Percentiles rank a stretch among this genome's conserved stretches.
Conservation (phyloP, 2,113 vertebrate genomes). For the Dermatemys mawii region DNA sequence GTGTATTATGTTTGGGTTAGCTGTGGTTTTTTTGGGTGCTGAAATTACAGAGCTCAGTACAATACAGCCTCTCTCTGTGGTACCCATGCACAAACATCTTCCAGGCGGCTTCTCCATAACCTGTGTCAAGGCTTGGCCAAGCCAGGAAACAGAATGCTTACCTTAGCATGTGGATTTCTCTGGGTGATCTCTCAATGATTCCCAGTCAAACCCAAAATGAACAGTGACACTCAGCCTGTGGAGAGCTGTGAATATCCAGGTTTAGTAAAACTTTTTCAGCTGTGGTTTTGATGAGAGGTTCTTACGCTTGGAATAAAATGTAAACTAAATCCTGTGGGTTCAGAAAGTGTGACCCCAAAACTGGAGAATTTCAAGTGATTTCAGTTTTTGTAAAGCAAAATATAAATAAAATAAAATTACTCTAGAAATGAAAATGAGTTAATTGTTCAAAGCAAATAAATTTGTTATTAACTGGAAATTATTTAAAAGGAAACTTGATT, state of each 20-base stretch:
- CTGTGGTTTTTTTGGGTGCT: neutral
- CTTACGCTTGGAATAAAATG: neutral
- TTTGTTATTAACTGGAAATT: neutral
- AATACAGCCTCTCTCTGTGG: neutral
- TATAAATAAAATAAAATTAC: too few species aligned
- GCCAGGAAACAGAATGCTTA: neutral
- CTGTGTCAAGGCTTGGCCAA: neutral
- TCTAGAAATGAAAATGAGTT: too few species aligned
- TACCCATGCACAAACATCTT: neutral
- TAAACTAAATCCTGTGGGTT: neutral
- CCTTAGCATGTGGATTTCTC: neutral
- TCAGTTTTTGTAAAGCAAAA: too few species aligned
- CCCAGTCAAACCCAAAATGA: neutral
- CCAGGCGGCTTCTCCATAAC: accelerated
- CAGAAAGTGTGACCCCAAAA: neutral
- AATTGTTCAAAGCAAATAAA: neutral
- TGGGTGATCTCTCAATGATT: neutral
- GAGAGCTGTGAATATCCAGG: neutral
- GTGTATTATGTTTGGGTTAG: neutral
- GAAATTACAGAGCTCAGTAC: neutral
- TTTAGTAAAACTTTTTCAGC: neutral
- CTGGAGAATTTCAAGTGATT: too few species aligned
- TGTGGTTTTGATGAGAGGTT: neutral
- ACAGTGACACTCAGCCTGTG: neutral
- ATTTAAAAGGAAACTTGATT: neutral